These are phyloP conservation scores for Himantopus leucocephalus DNA, from an alignment of 2,113 vertebrate genomes.

Conservation along the genomic window DNA sequence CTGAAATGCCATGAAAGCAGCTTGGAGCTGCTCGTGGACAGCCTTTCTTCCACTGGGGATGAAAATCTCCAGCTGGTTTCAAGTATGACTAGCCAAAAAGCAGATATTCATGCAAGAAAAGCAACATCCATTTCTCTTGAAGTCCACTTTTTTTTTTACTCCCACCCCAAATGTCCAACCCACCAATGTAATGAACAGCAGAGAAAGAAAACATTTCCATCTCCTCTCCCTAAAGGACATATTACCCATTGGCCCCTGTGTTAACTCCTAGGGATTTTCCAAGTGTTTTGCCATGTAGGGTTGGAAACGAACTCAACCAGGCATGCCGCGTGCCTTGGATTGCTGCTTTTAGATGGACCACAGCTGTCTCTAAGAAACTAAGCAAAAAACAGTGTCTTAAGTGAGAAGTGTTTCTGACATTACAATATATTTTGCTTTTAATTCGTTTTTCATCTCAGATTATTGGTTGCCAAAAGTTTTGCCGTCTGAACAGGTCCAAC, in stretches of 20 bases:
- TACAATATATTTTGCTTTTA: neutral
- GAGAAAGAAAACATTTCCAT: neutral
- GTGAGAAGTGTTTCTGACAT: neutral
- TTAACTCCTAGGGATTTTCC: neutral
- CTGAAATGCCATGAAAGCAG: neutral
- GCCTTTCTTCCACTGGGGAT: neutral
- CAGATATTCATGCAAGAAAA: neutral
- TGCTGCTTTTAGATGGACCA: neutral
- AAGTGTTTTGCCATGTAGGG: neutral
- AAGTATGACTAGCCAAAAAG: neutral
- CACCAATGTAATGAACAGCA: neutral
- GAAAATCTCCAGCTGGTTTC: neutral
- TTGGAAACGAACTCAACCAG: neutral
- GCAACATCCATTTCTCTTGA: neutral
- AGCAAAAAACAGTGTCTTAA: neutral
- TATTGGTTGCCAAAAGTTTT: constrained; percentile 35
- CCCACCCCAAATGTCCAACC: neutral
- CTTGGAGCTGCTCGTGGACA: neutral
- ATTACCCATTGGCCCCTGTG: neutral
- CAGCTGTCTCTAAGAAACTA: constrained; percentile 2
- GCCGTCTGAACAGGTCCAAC: constrained; percentile 19
- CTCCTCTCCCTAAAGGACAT: neutral
- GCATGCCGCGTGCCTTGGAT: neutral
- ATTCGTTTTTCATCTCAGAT: neutral
- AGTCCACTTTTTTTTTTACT: neutral